Evolutionary conservation across 2,888 invertebrate species (phyloP), one percentile per base, ranked within the genome.

Genomic region (Troides oblongomaculatus): DNA sequence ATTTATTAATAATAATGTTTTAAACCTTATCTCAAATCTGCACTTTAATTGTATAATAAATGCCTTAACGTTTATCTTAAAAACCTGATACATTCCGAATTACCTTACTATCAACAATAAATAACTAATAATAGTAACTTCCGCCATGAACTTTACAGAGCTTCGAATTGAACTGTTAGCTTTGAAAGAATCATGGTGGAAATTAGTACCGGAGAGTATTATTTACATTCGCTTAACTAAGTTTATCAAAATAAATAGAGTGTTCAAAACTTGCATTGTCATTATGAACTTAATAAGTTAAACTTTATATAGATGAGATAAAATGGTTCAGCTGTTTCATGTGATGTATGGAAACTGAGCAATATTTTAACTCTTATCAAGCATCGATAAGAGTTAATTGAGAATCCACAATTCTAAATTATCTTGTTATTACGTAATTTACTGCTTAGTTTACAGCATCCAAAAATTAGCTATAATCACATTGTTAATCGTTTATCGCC

Each of bases 181-280:
- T 53, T 21, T 17, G 17, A 61, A 21, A 18, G 3, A 58, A 59
- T 21, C 61, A 78, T 77, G 79, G 76, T 64, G 66, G 70, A 70
- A 73, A 73, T 74, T 69, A 72, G 72, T 71, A 77, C 64, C 72
- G 75, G 73, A 74, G 85, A 84, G 85, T 87, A 83, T 81, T 87
- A 90, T 90, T 88, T 90, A 90, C 90, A 90, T 81, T 81, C 75
- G 81, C 84, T 80, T 84, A 87, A 76, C 83, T 86, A 85, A 59
- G 72, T 73, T 79, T 71, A 80, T 77, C 79, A 10, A 74, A 89
- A 90, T 89, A 88, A 90, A 89, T 89, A 88, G 87, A 88, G 87
- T 88, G 86, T 89, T 87, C 30, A 74, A 79, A 79, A 79, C 79
- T 75, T 77, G 77, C 67, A 69, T 64, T 72, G 72, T 18, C n/a